Evolutionary conservation across 2,888 invertebrate species (phyloP), one percentile per base, ranked within the genome.

Genomic region (Anthrax anthrax): DNA sequence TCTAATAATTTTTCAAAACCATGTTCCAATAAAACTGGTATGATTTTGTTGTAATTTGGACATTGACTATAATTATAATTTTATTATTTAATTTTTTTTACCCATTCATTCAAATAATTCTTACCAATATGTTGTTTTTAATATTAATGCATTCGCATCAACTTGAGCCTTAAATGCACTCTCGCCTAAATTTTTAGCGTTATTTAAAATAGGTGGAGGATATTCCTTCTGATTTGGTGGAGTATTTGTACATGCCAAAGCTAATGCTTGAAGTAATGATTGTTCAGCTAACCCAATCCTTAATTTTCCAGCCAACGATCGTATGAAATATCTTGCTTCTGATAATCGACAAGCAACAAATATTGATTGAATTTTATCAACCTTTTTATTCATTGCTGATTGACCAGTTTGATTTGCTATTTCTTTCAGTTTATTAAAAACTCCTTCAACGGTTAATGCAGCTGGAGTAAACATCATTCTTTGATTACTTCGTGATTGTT

Each of bases 211-310:
- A 58, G 76, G 67, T 2, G 78, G 80, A 1, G 81, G 78, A 55
- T 70, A 73, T 44, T 70, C 70, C 1, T 62, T 55, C 58, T 83
- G 81, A 43, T 69, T 69, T 1, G 88, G 86, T 37, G 91, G 88
- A 0, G 89, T 86, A 52, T 73, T 70, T n/a, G 84, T 77, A 52
- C 82, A 75, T 3, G 95, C 95, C 56, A 84, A 76, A 0, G 92
- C 91, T 41, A 98, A 66, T 12, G 98, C 95, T 65, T 88, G 77
- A 41, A 98, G 71, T 34, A 96, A 81, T 1, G 95, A 95, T 67
- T 96, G 95, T 62, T 98, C 98, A 0, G 97, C 98, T 47, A 98
- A 72, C 0, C 97, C 97, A 56, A 98, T 92, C 41, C 98, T 76
- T 47, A 98, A 72, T 70, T 97, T 98, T 27, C 97, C 97, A 50